Base-by-base conservation (phyloP, 2,113 vertebrate genomes). In the Lethenteron reissneri region DNA sequence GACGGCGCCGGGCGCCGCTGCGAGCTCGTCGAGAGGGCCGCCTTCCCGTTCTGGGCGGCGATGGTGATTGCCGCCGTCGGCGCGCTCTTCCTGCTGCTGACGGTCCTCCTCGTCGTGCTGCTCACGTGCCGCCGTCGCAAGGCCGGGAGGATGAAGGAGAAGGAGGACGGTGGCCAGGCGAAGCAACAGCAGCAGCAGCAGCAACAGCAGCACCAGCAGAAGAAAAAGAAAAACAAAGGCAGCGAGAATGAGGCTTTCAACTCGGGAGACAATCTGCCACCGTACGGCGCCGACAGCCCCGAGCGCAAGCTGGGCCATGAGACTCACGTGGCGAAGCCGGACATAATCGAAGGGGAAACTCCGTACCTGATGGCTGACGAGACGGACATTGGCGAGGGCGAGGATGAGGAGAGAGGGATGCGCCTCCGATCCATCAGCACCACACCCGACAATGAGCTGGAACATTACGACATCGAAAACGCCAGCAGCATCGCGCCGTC, bases 401-500 rank as follows among this genome's bases (percentile, higher is more conserved):
- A 83, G 0, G 64, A 25, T 68, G 90, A 94, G 75, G 87, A 91
- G 0, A 78, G 95, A 59, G 92, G 91, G 15, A 99, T 91, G 0
- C 91, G 92, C 12, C 84, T 83, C 0, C 71, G 91, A 57, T 88
- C 86, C 1, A 87, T 89, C 19, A 83, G 83, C 60, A 77, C 72
- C 0, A 80, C 74, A 1, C 88, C 87, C 0, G 88, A 90, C 75
- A 79, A 86, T 0, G 91, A 96, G 71, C 88, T 91, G 0, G 94
- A 99, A 74, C 94, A 96, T 78, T 99, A 99, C 0, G 94, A 99
- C 78, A 97, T 99, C 0, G 92, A 99, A 79, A 96, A 96, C 0
- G 94, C 94, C 76, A 99, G 94, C 81, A 97, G 92, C 76, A 99
- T 99, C 0, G 94, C 94, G 0, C 94, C 94, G 0, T 99, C 94